Conservation (phyloP, 2,888 invertebrate species). For the Parelbella ahira region DNA sequence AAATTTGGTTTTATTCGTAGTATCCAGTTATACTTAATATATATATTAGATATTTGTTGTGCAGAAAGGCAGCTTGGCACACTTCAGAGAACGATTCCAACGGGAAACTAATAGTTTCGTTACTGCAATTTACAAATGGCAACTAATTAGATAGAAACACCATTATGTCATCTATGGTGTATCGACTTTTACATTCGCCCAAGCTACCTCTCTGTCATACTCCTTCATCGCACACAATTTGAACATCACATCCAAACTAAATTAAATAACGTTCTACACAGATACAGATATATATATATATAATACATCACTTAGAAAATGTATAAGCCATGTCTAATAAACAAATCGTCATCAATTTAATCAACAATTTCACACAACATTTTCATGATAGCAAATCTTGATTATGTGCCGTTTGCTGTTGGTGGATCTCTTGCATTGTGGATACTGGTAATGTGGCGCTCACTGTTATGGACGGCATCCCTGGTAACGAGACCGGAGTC, state of each 20-base stretch:
- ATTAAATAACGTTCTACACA: conserved; percentile 35
- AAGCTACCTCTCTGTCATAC: conserved; percentile 12
- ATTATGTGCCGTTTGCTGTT: conserved; percentile 65
- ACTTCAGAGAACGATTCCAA: too few species aligned
- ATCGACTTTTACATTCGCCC: too few species aligned
- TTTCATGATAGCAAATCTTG: conserved; percentile 69
- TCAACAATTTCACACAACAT: too few species aligned
- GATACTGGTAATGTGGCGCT: conserved; percentile 85
- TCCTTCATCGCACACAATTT: conserved; percentile 22
- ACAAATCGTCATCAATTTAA: too few species aligned
- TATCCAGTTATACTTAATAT: conserved; percentile 24
- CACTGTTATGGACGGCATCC: conserved; percentile 90
- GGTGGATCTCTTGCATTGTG: conserved; percentile 78
- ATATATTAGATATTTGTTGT: conserved; percentile 9
- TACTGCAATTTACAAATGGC: conserved; percentile 15
- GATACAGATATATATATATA: conserved; percentile 39
- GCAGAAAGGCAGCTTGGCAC: conserved; percentile 13
- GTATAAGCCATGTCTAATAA: conserved; percentile 30
- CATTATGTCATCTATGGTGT: neutral
- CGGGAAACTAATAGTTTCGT: too few species aligned
- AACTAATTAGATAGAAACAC: conserved; percentile 2
- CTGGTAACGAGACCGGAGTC: conserved; percentile 86
- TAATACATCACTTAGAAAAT: conserved; percentile 39
- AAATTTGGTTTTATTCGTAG: conserved; percentile 20
- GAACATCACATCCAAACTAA: conserved; percentile 32